A percentile compares a stretch with the other conserved stretches of the same genome.
phyloP scores from a whole-genome alignment of 2,888 invertebrate species.

The Cryptus viduatorius region DNA sequence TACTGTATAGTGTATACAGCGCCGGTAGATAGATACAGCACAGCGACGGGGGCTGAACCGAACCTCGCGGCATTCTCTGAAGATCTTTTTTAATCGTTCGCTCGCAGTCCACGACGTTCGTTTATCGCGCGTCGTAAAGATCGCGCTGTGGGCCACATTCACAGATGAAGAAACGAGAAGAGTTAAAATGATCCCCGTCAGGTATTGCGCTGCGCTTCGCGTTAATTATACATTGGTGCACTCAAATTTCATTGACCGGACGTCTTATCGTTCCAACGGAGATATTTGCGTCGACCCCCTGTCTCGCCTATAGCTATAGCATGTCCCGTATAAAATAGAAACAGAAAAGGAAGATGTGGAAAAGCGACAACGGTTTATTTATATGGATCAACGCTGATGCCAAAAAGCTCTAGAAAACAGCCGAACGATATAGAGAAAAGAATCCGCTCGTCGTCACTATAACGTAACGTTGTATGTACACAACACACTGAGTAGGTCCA shows the following conservation, averaged over 20 bases:
- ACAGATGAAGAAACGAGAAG: constrained; percentile 38
- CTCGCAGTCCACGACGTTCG: constrained; percentile 71
- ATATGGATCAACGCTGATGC: background rate
- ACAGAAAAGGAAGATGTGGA: background rate
- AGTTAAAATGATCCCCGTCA: constrained; percentile 1
- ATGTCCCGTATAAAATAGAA: background rate
- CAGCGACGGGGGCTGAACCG: constrained; percentile 46
- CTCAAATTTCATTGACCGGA: constrained; percentile 7
- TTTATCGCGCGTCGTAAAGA: constrained; percentile 75
- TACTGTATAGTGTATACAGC: constrained; percentile 52
- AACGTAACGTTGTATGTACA: background rate
- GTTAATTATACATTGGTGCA: constrained; percentile 17
- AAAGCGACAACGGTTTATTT: background rate
- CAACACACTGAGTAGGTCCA: constrained; percentile 59
- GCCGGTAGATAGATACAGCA: constrained; percentile 7
- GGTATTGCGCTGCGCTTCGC: background rate
- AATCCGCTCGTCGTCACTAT: constrained; percentile 31
- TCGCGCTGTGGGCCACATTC: constrained; percentile 30
- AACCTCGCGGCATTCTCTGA: constrained; percentile 77
- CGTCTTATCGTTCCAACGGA: background rate
- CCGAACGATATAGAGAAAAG: constrained; percentile 1
- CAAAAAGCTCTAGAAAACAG: constrained; percentile 3
- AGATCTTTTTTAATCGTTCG: constrained; percentile 81
- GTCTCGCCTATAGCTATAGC: too few relatives aligned
- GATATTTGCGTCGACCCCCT: too few relatives aligned